Percentiles rank a stretch among this genome's conserved stretches.
phyloP scores from a whole-genome alignment of 2,797 vertebrate species.

The Gallirallus australis region DNA sequence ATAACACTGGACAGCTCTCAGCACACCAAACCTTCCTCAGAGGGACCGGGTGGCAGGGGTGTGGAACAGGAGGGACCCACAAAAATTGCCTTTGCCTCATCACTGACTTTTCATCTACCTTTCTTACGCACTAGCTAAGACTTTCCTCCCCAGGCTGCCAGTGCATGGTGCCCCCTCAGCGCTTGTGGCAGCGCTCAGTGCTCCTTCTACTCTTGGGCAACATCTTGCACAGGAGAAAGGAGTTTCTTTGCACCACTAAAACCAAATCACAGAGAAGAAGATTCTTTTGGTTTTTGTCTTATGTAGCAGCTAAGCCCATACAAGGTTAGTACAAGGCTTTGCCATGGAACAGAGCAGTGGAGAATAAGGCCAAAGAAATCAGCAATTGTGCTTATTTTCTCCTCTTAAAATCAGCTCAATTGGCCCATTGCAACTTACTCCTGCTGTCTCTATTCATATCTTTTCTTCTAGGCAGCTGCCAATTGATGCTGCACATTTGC shows the following conservation, averaged over 20 bases:
- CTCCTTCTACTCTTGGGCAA: not conserved
- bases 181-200: not conserved
- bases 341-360: not conserved
- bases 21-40: not conserved
- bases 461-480: conserved; percentile 2
- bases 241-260: not conserved
- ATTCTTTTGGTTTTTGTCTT: not conserved
- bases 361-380: conserved; percentile 1
- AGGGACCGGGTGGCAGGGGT: accelerated
- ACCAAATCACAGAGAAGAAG: not conserved
- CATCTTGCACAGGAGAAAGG: not conserved
- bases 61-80: not conserved
- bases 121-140: not conserved
- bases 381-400: not conserved
- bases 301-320: not conserved
- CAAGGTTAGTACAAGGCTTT: not conserved
- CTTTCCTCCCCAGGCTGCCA: not conserved
- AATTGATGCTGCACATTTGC: not conserved
- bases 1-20: not conserved
- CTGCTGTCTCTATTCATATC: not conserved
- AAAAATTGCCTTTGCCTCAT: not conserved
- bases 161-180: accelerated
- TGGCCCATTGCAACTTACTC: conserved; percentile 6
- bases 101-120: not conserved
- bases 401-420: not conserved